These are phyloP conservation scores for Lonchura striata DNA, from an alignment of 2,113 vertebrate species.

Conservation along the genomic window DNA sequence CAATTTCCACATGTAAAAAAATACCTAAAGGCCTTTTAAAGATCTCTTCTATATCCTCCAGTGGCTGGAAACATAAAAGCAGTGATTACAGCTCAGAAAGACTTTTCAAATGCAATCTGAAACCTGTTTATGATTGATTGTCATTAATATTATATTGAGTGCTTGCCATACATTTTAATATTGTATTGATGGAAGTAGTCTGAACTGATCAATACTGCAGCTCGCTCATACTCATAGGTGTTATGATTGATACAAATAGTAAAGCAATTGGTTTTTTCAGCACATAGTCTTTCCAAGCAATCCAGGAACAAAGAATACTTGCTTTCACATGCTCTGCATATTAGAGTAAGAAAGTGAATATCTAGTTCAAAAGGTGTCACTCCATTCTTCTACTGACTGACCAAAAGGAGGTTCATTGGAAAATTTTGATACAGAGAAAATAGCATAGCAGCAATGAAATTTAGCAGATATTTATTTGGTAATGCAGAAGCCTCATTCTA, in stretches of 20 bases:
- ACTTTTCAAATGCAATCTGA: not conserved
- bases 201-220: not conserved
- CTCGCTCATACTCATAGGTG: not conserved
- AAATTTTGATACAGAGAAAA: not conserved
- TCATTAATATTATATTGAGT: not conserved
- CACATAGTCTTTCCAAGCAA: not conserved
- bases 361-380: not conserved
- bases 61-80: not conserved
- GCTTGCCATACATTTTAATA: not conserved
- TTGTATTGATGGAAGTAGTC: not conserved
- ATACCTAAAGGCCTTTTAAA: not conserved
- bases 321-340: not conserved
- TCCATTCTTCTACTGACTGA: not conserved
- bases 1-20: not conserved
- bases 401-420: not conserved
- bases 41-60: not conserved
- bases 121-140: not conserved
- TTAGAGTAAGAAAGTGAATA: not conserved
- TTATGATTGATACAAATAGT: not conserved
- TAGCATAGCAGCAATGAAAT: not conserved
- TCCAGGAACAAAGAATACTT: not conserved
- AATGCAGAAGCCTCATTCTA: not conserved
- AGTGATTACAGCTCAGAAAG: not conserved
- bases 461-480: not conserved
- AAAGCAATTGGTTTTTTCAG: not conserved